Base-by-base conservation (phyloP, 2,797 vertebrate species). In the Oreortyx pictus region DNA sequence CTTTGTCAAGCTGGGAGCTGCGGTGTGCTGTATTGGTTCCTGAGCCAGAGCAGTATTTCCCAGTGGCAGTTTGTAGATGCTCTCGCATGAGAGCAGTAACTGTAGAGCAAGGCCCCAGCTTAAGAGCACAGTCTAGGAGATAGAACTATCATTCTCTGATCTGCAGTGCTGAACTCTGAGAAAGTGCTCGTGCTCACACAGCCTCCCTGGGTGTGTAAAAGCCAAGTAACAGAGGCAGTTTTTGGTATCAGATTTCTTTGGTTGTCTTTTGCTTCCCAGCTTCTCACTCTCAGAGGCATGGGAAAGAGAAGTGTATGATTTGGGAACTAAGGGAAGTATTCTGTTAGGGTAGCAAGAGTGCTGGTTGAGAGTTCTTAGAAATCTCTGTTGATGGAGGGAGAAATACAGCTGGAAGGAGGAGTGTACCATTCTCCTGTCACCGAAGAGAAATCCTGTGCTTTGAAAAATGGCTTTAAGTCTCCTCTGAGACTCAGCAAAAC, bases 61-160 rank as follows among this genome's bases (percentile, higher is more conserved):
- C 33, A 24, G 37, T 5, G 73, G 52, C 47, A 0, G 0, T 41
- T n/a, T 0, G 0, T 60, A 64, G 37, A 6, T 50, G 62, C 29
- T 39, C 56, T 85, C 44, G 7, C 0, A 0, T 29, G 19, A 52
- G 46, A 76, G 22, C 60, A 41, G 64, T 66, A 49, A n/a, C 64
- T 64, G 37, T 25, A 15, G 46, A 43, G 65, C 0, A 2, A 70
- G 29, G 49, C 74, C 37, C 16, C 23, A 65, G 25, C 46, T 47
- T 31, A 11, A 81, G 31, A 78, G 41, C 14, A 50, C 20, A 50
- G n/a, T 73, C 49, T 75, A 35, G 37, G 60, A 76, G 57, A 24
- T 18, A 31, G 50, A 75, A 16, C 23, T 57, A 43, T 18, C 52
- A 7, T 24, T 57, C 46, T 24, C 61, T 49, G 18, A 9, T 24